These are phyloP conservation scores for Zaprionus lachaisei DNA, from an alignment of 1,140 invertebrate species.

Conservation along the genomic window DNA sequence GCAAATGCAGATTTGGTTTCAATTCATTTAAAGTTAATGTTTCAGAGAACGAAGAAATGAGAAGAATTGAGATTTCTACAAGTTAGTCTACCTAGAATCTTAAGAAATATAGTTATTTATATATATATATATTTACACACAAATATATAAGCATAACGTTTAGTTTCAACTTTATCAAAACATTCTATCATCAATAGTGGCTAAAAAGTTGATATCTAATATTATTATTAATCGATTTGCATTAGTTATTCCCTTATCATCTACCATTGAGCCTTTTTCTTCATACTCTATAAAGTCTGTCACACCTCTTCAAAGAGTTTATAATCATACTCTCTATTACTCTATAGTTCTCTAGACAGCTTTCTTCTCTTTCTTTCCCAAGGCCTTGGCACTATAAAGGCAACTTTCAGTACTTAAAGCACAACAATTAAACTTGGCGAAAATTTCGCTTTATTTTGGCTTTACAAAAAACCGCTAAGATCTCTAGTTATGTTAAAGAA, in stretches of 20 bases:
- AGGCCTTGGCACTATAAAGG: background rate
- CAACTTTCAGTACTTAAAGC: constrained; percentile 1
- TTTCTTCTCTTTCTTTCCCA: background rate
- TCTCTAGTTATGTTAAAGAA: background rate
- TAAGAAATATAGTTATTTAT: too few species aligned
- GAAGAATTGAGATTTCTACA: too few species aligned
- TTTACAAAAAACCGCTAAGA: background rate
- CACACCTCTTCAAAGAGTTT: background rate
- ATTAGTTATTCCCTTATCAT: background rate
- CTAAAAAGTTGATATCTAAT: background rate
- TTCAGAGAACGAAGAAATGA: too few species aligned
- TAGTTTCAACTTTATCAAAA: too few species aligned
- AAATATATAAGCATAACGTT: too few species aligned
- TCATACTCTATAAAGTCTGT: background rate
- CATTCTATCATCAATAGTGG: too few species aligned
- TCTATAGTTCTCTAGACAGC: background rate
- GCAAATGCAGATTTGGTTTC: too few species aligned
- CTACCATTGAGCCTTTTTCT: too few species aligned
- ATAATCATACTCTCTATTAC: background rate
- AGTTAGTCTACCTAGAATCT: too few species aligned
- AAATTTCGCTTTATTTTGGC: constrained; percentile 2
- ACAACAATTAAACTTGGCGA: constrained; percentile 1
- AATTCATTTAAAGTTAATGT: too few species aligned
- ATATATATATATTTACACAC: too few species aligned
- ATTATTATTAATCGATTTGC: background rate